Evolutionary conservation across 2,797 vertebrate species (phyloP), one percentile per base, ranked within the genome.

Genomic region (Rhynchonycteris naso): DNA sequence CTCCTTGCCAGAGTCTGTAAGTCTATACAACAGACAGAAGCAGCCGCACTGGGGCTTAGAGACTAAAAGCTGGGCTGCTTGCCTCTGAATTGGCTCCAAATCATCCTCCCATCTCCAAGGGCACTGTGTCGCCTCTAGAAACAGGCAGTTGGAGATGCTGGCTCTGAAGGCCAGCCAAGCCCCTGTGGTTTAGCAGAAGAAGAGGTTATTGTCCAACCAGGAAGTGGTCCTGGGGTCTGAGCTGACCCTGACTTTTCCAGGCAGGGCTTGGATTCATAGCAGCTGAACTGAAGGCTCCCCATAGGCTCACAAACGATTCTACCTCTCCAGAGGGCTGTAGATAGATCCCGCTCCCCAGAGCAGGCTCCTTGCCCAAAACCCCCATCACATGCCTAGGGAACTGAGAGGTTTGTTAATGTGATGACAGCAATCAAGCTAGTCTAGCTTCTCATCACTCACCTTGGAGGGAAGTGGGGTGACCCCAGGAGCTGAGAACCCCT

Each of bases 211-310:
- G 93, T 97, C 92, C 76, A 84, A 95, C 72, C 88, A 97, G 97
- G 97, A 97, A 97, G 96, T 97, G 90, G 92, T 95, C 95, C 83
- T 87, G 90, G 89, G 96, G 92, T 96, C 69, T 92, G 68, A 81
- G 78, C 85, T 81, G 88, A 97, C 82, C 63, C 94, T 69, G 91
- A 90, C 63, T 93, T 94, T 96, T 94, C 86, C 56, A 96, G 91
- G 74, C 93, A 85, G 54, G 69, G 59, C 81, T 90, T 50, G 50
- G 71, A 56, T 83, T 94, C 87, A 59, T 35, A 74, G 74, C 71
- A 88, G 82, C 90, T 68, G 12, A 90, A 88, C 30, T 81, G 47
- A 95, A 94, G 50, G 22, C 35, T 69, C 90, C 90, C 88, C 72
- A 16, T 38, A 86, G 93, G 50, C 52, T 88, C 71, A 74, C 33